Conservation (phyloP, 2,888 invertebrate species). For the Cartodere bifasciata region DNA sequence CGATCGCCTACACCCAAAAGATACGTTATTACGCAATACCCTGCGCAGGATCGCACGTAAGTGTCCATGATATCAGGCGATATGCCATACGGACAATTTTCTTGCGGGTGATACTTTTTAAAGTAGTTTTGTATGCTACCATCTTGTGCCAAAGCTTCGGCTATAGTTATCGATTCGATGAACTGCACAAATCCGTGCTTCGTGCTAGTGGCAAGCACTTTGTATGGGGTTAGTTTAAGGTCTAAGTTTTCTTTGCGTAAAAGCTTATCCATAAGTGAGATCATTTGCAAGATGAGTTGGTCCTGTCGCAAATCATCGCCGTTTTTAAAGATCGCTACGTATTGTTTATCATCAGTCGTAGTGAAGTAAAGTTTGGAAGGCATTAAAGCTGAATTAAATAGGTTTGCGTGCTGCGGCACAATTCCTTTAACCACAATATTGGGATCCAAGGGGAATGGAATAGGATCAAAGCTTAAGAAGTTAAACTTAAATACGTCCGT, state of each 20-base stretch:
- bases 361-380: constrained; percentile 84
- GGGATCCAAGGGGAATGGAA: constrained; percentile 92
- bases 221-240: constrained; percentile 88
- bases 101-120: constrained; percentile 77
- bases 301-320: constrained; percentile 97
- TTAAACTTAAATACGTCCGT: constrained; percentile 71
- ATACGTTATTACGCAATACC: constrained; percentile 97
- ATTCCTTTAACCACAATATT: constrained; percentile 79
- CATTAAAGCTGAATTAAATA: constrained; percentile 95
- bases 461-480: constrained; percentile 80
- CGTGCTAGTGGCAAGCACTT: constrained; percentile 89
- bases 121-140: constrained; percentile 90
- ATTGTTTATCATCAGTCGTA: constrained; percentile 69
- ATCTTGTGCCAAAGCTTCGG: constrained; percentile 78
- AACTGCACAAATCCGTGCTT: constrained; percentile 95
- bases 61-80: constrained; percentile 93
- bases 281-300: constrained; percentile 94
- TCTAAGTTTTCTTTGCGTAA: constrained; percentile 90
- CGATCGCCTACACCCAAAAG: constrained; percentile 94
- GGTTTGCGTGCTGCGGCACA: constrained; percentile 73
- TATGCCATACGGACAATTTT: constrained; percentile 81
- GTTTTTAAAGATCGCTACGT: constrained; percentile 93
- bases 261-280: constrained; percentile 94
- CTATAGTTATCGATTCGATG: constrained; percentile 84
- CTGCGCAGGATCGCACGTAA: constrained; percentile 90